phyloP scores from a whole-genome alignment of 2,888 invertebrate species.

The Druceiella hillmani region DNA sequence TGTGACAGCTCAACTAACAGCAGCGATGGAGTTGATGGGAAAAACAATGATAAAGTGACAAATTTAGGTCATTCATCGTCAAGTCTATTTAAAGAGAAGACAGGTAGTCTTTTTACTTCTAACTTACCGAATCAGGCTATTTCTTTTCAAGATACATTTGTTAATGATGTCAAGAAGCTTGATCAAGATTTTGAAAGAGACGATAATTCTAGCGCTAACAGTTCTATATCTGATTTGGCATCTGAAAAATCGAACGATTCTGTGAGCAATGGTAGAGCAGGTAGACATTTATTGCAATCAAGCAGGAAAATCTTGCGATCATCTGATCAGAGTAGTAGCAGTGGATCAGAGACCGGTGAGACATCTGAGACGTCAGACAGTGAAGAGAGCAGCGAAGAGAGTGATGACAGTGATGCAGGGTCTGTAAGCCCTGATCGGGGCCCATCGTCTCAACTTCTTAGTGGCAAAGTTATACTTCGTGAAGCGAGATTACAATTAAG shows the following conservation, averaged over 20 bases:
- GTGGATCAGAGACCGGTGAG: slow-evolving; percentile 45
- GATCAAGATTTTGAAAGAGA: too few species aligned
- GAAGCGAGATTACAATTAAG: slow-evolving; percentile 63
- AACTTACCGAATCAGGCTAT: slow-evolving; percentile 10
- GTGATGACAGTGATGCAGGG: too few species aligned
- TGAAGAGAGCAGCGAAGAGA: slow-evolving; percentile 43
- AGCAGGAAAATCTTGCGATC: too few species aligned
- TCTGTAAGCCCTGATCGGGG: too few species aligned
- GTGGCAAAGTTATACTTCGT: slow-evolving; percentile 64
- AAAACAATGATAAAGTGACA: slow-evolving; percentile 33
- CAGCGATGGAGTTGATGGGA: slow-evolving; percentile 29
- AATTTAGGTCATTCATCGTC: slow-evolving; percentile 35
- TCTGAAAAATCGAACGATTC: too few species aligned
- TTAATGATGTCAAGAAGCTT: slow-evolving; percentile 11
- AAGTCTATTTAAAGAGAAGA: slow-evolving; percentile 45
- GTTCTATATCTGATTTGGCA: too few species aligned
- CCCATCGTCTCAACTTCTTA: slow-evolving; percentile 44
- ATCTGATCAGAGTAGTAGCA: slow-evolving; percentile 46
- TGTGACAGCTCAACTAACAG: slow-evolving; percentile 32
- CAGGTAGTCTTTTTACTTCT: slow-evolving; percentile 27
- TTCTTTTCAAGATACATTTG: slow-evolving; percentile 18
- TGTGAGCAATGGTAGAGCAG: too few species aligned
- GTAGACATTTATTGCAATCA: too few species aligned
- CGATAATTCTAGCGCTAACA: too few species aligned
- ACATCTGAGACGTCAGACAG: slow-evolving; percentile 27